Percentiles rank a stretch among this genome's conserved stretches.
Evolutionary conservation across 2,797 vertebrate species (phyloP).

Genomic region (Chelidonichthys spinosus): DNA sequence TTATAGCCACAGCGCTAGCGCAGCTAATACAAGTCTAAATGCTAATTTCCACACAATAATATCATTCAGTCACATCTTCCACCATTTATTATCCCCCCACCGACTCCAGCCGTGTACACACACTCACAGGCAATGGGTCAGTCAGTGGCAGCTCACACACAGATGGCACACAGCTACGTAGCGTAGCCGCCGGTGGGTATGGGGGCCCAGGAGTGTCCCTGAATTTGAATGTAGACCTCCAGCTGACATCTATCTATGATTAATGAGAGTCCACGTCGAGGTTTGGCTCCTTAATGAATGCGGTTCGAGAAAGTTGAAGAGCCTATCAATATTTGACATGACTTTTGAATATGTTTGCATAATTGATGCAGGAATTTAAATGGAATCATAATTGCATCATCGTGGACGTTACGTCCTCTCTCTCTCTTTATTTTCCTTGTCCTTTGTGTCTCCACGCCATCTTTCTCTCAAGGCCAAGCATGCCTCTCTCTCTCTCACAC

Average conservation of each 20-base stretch:
- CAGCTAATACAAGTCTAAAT: neutral
- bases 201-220: slow-evolving; percentile 20
- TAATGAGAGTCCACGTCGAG: slow-evolving; percentile 74
- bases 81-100: neutral
- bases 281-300: slow-evolving; percentile 77
- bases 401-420: slow-evolving; percentile 55
- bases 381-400: slow-evolving; percentile 83
- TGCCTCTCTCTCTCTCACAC: slow-evolving; percentile 35
- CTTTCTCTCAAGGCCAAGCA: slow-evolving; percentile 51
- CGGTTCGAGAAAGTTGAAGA: slow-evolving; percentile 74
- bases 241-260: slow-evolving; percentile 80
- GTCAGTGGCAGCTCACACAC: slow-evolving; percentile 31
- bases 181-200: neutral
- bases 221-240: slow-evolving; percentile 78
- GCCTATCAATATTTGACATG: slow-evolving; percentile 82
- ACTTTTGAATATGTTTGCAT: slow-evolving; percentile 81
- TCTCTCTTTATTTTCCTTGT: slow-evolving; percentile 58
- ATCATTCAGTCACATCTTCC: neutral
- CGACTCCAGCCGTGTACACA: neutral
- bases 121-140: slow-evolving; percentile 24
- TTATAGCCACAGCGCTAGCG: neutral
- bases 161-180: slow-evolving; percentile 9
- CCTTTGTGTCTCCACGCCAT: slow-evolving; percentile 62
- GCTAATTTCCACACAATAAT: neutral
- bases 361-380: slow-evolving; percentile 78